These are phyloP conservation scores for Pomatostomus ruficeps DNA, from an alignment of 2,113 vertebrate genomes.

Conservation along the genomic window DNA sequence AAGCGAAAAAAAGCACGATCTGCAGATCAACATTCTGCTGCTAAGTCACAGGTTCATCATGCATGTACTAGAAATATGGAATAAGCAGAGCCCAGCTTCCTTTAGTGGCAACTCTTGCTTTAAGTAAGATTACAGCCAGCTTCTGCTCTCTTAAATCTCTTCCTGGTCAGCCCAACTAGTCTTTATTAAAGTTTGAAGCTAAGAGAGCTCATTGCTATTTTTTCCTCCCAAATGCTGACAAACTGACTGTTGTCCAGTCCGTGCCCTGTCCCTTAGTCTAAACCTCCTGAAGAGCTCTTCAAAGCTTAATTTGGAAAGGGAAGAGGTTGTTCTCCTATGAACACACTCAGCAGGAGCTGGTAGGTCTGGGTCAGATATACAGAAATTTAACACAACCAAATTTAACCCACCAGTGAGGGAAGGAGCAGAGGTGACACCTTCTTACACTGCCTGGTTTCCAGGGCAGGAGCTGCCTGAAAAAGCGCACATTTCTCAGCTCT, in stretches of 20 bases:
- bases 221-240: background rate
- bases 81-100: background rate
- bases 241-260: background rate
- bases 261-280: background rate
- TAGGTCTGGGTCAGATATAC: background rate
- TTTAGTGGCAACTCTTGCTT: background rate
- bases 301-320: background rate
- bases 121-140: background rate
- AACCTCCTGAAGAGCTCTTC: background rate
- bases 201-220: background rate
- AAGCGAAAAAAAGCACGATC: background rate
- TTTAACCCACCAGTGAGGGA: background rate
- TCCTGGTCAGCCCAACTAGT: background rate
- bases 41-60: background rate
- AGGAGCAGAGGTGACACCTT: background rate
- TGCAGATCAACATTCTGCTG: background rate
- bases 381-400: too few relatives aligned
- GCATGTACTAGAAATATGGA: accelerated
- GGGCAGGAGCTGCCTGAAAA: background rate
- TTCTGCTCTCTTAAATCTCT: background rate
- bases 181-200: background rate
- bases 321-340: background rate
- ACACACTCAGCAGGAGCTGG: background rate
- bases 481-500: background rate
- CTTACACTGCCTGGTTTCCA: background rate